A percentile compares a stretch with the other conserved stretches of the same genome.
These are phyloP conservation scores for Theristicus caerulescens DNA, from an alignment of 2,113 vertebrate genomes.

Conservation along the genomic window DNA sequence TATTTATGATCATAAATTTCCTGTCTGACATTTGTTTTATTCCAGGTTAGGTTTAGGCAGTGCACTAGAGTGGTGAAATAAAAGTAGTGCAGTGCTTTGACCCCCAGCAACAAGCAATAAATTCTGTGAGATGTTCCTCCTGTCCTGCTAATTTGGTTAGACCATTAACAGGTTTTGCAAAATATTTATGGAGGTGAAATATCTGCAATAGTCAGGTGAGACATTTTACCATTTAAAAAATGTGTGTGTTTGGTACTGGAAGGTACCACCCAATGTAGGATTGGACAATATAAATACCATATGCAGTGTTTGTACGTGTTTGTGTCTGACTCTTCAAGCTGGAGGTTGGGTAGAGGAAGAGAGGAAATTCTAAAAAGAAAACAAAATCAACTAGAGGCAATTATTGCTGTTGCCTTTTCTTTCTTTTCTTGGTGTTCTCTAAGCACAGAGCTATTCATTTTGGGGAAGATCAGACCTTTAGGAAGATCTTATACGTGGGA, in stretches of 20 bases:
- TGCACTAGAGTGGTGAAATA: not conserved
- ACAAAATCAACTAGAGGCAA: not conserved
- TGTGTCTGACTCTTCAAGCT: not conserved
- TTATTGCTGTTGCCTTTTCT: not conserved
- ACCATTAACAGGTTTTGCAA: not conserved
- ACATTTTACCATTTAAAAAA: not conserved
- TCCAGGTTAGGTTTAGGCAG: not conserved
- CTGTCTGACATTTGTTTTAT: not conserved
- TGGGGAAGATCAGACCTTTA: not conserved
- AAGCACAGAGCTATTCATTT: not conserved
- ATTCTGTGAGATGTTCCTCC: not conserved
- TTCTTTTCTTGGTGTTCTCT: not conserved
- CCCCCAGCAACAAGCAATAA: not conserved
- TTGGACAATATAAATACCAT: not conserved
- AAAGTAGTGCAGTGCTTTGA: not conserved
- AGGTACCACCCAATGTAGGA: not conserved
- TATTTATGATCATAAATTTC: not conserved
- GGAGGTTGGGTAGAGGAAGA: not conserved
- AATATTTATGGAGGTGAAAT: not conserved
- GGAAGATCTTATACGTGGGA: not conserved
- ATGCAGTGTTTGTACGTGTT: not conserved
- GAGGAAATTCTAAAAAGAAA: not conserved
- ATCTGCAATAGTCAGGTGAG: not conserved
- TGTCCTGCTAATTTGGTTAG: not conserved
- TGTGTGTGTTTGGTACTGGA: not conserved